Conservation (phyloP, 2,113 vertebrate genomes). For the Sorex araneus region DNA sequence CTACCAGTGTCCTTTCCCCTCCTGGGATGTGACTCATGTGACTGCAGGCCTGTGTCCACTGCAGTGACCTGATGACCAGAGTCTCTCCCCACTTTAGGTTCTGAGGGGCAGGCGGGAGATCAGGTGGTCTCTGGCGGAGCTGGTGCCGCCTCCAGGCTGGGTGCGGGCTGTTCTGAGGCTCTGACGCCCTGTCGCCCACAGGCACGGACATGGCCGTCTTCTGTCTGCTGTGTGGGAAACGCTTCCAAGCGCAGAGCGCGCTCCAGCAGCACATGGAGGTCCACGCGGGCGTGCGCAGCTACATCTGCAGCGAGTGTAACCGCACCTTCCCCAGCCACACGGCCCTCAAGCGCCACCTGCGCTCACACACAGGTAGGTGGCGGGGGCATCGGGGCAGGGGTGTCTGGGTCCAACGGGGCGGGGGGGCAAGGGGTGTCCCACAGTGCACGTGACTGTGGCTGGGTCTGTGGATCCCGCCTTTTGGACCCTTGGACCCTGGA, state of each 20-base stretch:
- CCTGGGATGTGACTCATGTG: no score
- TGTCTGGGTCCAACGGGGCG: rapidly evolving
- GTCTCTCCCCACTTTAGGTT: background rate
- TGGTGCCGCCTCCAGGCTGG: rapidly evolving
- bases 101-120: background rate
- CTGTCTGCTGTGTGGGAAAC: constrained; percentile 98
- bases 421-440: no score
- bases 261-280: constrained; percentile 99
- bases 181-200: constrained; percentile 73
- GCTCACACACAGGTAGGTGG: constrained; percentile 96
- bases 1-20: no score
- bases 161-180: background rate
- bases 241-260: constrained; percentile 97
- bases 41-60: background rate
- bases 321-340: constrained; percentile 99
- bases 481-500: no score
- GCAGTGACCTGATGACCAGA: background rate
- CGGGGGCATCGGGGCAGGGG: rapidly evolving
- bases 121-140: background rate
- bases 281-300: constrained; percentile 98
- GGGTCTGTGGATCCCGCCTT: no score
- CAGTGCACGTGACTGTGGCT: no score
- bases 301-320: constrained; percentile 99
- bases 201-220: constrained; percentile 99
- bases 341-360: constrained; percentile 98